Evolutionary conservation across 1,140 invertebrate species (phyloP), one percentile per base, ranked within the genome.

Genomic region (Cheumatopsyche charites): DNA sequence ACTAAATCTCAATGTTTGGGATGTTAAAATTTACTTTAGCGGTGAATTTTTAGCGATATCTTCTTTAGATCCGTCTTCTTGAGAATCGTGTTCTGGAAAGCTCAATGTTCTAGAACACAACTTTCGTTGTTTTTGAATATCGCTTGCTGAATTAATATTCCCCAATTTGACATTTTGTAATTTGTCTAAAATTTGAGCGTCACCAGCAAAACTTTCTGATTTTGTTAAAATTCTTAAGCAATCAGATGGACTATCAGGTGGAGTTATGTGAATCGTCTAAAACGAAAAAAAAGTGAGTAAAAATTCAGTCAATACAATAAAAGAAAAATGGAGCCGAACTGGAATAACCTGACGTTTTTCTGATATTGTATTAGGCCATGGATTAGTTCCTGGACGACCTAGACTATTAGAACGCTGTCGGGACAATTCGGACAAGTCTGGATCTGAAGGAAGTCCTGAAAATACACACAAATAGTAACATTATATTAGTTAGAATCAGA

Each of bases 141-240:
- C 42, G 26, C 3, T 21, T 36, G 13, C 29, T 55, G 42, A 36
- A 45, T 7, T 21, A 21, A n/a, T 25, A 62, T 42, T 25, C 67
- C 75, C 71, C 55, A 74, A 55, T 72, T 76, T 72, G 55, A 83
- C 78, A 80, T 80, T 86, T 76, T 89, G 88, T 42, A 92, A 79
- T 76, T 92, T 92, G 71, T 88, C 87, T 71, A 93, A 82, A 41
- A 93, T 89, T 77, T 91, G 88, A 4, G 90, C 89, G 80, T 93
- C 92, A 19, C 88, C 90, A 0, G 89, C 91, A 79, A 91, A 91
- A 79, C 90, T 92, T 77, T 91, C 88, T 1, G 89, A 90, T 62
- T 89, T 84, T 9, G 86, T 86, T 7, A 87, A 75, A 17, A 87
- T 79, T 1, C 86, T 78, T 4, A 83, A 76, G 73, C 80, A 77